Evolutionary conservation across 2,797 vertebrate genomes (phyloP).

Genomic region (Vultur gryphus): DNA sequence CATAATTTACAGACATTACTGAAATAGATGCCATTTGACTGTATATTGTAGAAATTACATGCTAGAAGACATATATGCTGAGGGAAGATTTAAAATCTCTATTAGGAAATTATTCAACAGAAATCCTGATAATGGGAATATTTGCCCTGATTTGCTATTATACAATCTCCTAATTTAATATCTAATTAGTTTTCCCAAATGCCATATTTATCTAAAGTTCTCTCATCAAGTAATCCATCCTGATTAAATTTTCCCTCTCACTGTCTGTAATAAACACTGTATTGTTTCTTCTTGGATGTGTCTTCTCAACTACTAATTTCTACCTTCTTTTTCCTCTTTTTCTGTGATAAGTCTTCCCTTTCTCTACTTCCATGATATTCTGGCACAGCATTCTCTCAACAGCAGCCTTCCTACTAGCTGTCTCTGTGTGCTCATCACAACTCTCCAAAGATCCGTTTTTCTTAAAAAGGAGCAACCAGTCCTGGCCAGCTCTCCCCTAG

Average conservation of each 20-base stretch:
- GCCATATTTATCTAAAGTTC: not conserved
- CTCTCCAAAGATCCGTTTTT: not conserved
- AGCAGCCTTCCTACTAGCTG: not conserved
- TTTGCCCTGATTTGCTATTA: not conserved
- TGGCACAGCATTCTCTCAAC: not conserved
- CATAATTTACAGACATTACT: not conserved
- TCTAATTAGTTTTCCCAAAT: slow-evolving; percentile 20
- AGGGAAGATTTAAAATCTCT: not conserved
- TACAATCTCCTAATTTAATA: not conserved
- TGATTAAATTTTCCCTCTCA: slow-evolving; percentile 7
- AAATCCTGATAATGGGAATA: not conserved
- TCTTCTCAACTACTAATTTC: not conserved
- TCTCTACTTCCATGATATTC: not conserved
- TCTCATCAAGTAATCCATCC: not conserved
- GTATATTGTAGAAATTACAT: not conserved
- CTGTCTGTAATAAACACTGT: not conserved
- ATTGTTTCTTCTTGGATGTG: not conserved
- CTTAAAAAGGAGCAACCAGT: not conserved
- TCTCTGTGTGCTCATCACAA: not conserved
- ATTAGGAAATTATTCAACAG: not conserved
- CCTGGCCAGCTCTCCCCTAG: not conserved
- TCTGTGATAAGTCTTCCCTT: not conserved
- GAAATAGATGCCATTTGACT: not conserved
- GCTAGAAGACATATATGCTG: not conserved
- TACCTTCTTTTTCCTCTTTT: not conserved